phyloP scores from a whole-genome alignment of 2,888 invertebrate species.

The Dryobota labecula region DNA sequence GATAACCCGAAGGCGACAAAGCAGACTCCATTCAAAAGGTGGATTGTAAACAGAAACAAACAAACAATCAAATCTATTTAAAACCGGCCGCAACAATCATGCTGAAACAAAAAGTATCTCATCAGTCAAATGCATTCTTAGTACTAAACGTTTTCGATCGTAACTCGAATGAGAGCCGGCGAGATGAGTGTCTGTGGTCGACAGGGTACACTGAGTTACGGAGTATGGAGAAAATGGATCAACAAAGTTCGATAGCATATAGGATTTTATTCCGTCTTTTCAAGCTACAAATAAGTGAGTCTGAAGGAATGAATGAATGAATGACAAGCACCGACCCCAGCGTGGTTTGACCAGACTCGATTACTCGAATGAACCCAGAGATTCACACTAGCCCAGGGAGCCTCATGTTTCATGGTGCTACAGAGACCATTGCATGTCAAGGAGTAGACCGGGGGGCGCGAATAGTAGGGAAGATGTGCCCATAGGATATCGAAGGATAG shows the following conservation, averaged over 20 bases:
- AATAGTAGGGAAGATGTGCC: no score
- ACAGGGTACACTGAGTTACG: background rate
- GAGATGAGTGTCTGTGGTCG: slow-evolving; percentile 26
- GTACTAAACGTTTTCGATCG: slow-evolving; percentile 43
- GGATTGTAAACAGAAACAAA: background rate
- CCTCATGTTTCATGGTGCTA: no score
- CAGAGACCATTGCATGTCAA: no score
- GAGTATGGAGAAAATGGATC: slow-evolving; percentile 23
- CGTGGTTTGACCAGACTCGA: no score
- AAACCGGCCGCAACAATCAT: slow-evolving; percentile 27
- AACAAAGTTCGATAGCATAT: background rate
- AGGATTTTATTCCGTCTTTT: background rate
- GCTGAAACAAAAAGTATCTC: slow-evolving; percentile 39
- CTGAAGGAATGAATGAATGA: no score
- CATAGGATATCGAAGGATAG: no score
- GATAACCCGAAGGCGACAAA: background rate
- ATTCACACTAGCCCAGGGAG: no score
- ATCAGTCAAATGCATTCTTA: slow-evolving; percentile 54
- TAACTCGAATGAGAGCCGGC: slow-evolving; percentile 20
- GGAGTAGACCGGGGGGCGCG: no score
- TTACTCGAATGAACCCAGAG: no score
- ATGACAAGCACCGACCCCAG: no score
- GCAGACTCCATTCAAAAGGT: background rate
- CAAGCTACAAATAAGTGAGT: background rate
- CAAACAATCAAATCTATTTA: slow-evolving; percentile 29